Conservation (phyloP, 2,888 invertebrate species). For the Agrochola macilenta region DNA sequence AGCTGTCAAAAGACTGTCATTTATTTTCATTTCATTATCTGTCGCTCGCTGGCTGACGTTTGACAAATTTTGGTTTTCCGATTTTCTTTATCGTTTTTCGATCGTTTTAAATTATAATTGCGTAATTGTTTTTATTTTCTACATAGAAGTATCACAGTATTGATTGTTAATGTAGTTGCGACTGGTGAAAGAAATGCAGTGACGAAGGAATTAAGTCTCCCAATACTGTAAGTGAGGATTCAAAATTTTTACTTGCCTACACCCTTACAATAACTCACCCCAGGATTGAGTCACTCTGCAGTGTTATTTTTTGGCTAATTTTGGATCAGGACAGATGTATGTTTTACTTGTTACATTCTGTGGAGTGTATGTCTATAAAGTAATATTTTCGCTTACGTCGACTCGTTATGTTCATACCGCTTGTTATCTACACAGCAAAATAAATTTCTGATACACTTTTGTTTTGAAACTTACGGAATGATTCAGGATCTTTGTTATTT, state of each 20-base stretch:
- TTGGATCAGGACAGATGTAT: conserved; percentile 14
- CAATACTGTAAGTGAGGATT: conserved; percentile 44
- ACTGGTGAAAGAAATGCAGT: conserved; percentile 47
- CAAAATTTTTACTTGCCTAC: conserved; percentile 48
- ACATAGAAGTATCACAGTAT: neutral
- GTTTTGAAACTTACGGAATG: conserved; percentile 22
- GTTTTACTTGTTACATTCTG: conserved; percentile 4
- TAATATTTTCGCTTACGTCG: neutral
- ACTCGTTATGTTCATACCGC: neutral
- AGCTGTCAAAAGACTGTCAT: conserved; percentile 34
- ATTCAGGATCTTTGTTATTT: neutral
- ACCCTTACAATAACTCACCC: conserved; percentile 43
- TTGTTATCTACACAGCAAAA: neutral
- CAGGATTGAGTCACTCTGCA: conserved; percentile 48
- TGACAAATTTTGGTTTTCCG: conserved; percentile 50
- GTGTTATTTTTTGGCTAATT: conserved; percentile 33
- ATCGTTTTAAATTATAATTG: conserved; percentile 28
- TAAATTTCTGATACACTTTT: conserved; percentile 1
- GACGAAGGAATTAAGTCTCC: conserved; percentile 33
- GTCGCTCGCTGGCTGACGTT: conserved; percentile 35
- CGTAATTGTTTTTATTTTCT: conserved; percentile 41
- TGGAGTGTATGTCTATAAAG: neutral
- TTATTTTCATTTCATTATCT: conserved; percentile 18
- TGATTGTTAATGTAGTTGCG: neutral
- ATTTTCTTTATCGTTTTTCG: conserved; percentile 49